Evolutionary conservation across 2,797 vertebrate genomes (phyloP).

Genomic region (Threskiornis aethiopicus): DNA sequence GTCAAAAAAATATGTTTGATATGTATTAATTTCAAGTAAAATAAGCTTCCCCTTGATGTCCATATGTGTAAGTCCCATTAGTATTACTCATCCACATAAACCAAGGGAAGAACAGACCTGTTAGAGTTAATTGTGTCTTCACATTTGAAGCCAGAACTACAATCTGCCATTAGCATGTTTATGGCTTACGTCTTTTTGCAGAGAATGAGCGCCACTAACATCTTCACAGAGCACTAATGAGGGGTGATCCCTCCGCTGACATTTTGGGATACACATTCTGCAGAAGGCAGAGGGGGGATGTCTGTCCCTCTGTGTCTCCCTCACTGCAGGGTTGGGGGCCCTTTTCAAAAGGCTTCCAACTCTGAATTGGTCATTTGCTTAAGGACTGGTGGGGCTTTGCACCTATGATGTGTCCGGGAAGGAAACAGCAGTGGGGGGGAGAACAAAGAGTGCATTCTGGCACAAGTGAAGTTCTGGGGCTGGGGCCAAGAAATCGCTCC

Average conservation of each 20-base stretch:
- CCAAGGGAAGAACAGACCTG: neutral
- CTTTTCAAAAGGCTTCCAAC: neutral
- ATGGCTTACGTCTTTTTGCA: neutral
- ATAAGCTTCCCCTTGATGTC: neutral
- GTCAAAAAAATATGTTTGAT: neutral
- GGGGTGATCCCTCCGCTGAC: neutral
- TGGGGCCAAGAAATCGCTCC: neutral
- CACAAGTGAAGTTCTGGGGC: neutral
- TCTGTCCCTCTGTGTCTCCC: neutral
- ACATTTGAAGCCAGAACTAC: neutral
- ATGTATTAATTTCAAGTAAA: neutral
- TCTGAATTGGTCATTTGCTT: neutral
- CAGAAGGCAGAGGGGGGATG: neutral
- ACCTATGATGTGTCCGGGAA: rapidly evolving
- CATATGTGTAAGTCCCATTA: neutral
- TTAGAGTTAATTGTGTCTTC: neutral
- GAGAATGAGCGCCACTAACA: neutral
- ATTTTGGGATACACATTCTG: neutral
- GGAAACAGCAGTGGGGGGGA: neutral
- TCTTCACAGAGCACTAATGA: neutral
- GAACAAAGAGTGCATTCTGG: neutral
- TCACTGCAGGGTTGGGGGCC: rapidly evolving
- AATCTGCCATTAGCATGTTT: neutral
- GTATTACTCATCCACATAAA: neutral
- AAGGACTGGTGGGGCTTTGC: neutral